Conservation (phyloP, 2,888 invertebrate species). For the Hemithea aestivaria region DNA sequence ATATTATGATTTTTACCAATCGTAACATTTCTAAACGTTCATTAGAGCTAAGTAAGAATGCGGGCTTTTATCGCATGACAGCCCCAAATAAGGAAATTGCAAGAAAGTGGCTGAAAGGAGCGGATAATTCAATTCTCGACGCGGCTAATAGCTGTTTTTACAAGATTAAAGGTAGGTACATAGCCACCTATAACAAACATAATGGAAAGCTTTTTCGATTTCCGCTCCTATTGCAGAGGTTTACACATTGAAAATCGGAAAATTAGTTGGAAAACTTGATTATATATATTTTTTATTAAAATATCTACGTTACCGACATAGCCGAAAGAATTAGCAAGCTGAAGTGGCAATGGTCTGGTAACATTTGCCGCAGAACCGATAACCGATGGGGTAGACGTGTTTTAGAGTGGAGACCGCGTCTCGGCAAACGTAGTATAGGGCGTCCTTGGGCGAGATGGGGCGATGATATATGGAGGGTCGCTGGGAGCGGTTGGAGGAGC, state of each 20-base stretch:
- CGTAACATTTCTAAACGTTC: constrained; percentile 12
- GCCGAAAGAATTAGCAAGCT: too few species aligned
- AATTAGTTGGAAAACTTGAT: background rate
- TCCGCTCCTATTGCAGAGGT: constrained; percentile 2
- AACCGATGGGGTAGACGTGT: too few species aligned
- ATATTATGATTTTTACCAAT: constrained; percentile 31
- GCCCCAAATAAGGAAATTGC: constrained; percentile 41
- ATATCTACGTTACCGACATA: too few species aligned
- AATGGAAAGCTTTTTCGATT: constrained; percentile 3
- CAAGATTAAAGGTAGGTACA: constrained; percentile 26
- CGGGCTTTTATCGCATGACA: constrained; percentile 15
- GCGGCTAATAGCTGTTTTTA: constrained; percentile 39
- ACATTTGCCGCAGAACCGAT: too few species aligned
- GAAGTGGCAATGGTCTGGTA: too few species aligned
- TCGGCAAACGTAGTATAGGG: too few species aligned
- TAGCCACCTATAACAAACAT: constrained; percentile 7
- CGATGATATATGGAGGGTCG: too few species aligned
- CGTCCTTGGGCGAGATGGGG: too few species aligned
- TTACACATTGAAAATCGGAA: background rate
- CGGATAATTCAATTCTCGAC: constrained; percentile 42
- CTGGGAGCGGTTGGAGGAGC: too few species aligned
- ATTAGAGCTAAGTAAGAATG: constrained; percentile 17
- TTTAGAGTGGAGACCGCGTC: too few species aligned
- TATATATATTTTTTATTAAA: background rate
- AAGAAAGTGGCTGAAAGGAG: constrained; percentile 31